phyloP scores from a whole-genome alignment of 2,888 invertebrate genomes.

The Platycheirus albimanus region DNA sequence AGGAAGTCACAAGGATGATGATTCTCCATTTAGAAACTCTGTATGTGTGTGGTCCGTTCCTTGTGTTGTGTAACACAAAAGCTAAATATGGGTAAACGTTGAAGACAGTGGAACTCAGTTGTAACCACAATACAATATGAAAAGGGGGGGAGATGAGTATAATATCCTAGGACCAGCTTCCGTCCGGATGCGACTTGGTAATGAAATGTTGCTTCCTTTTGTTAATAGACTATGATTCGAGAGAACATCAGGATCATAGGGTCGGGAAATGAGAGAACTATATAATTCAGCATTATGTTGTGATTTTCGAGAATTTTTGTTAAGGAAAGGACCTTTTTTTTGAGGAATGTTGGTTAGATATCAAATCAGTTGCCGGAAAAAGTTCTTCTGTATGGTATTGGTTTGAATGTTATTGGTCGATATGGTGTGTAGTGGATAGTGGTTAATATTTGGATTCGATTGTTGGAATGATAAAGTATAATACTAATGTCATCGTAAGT shows the following conservation, averaged over 20 bases:
- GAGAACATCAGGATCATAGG: conserved; percentile 41
- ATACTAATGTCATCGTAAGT: too few species aligned
- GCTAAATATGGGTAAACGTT: conserved; percentile 61
- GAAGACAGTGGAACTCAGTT: conserved; percentile 52
- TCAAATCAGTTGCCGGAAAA: conserved; percentile 33
- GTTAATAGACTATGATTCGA: conserved; percentile 62
- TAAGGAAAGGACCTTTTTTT: not conserved
- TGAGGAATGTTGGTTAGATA: conserved; percentile 29
- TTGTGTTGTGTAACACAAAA: conserved; percentile 66
- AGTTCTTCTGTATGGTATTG: not conserved
- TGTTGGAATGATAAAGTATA: too few species aligned
- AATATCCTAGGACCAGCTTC: conserved; percentile 65
- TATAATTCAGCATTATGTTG: conserved; percentile 43
- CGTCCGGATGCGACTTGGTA: conserved; percentile 72
- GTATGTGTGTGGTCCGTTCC: conserved; percentile 36
- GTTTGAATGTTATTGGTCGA: not conserved
- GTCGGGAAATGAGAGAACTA: conserved; percentile 64
- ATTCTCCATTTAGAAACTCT: conserved; percentile 65
- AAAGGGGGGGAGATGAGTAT: conserved; percentile 43
- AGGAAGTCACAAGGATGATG: conserved; percentile 74
- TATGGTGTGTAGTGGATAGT: too few species aligned
- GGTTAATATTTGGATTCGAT: too few species aligned
- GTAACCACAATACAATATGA: conserved; percentile 63
- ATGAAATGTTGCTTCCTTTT: conserved; percentile 74
- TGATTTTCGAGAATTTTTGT: conserved; percentile 36